Percentiles rank a stretch among this genome's conserved stretches.
These are phyloP conservation scores for Dromiciops gliroides DNA, from an alignment of 2,113 vertebrate species.

Conservation along the genomic window DNA sequence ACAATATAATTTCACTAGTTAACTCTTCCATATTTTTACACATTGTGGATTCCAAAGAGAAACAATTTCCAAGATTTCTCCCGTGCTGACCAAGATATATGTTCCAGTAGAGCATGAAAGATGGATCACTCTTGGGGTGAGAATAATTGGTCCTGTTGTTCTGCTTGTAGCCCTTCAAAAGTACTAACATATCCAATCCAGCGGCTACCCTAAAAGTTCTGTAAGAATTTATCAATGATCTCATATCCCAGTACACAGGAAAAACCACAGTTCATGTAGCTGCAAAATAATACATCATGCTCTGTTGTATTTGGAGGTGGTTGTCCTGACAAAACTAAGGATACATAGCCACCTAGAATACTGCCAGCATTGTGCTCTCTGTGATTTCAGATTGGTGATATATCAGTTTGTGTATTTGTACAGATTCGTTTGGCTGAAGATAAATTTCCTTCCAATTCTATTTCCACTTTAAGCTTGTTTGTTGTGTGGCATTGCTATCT, in stretches of 20 bases:
- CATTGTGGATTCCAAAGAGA: background rate
- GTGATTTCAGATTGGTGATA: background rate
- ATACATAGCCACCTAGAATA: background rate
- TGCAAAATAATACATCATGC: background rate
- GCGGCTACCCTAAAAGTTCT: background rate
- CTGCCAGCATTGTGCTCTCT: background rate
- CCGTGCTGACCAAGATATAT: background rate
- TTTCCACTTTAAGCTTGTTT: background rate
- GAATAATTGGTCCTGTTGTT: constrained; percentile 1
- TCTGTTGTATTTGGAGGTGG: background rate
- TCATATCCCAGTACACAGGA: background rate
- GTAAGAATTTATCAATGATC: background rate
- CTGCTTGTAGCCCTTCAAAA: constrained; percentile 21
- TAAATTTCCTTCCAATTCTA: background rate
- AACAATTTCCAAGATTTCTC: background rate
- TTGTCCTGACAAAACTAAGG: background rate
- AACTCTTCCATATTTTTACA: background rate
- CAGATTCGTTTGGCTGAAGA: background rate
- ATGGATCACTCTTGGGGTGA: background rate
- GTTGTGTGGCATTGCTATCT: background rate
- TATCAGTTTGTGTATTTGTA: background rate
- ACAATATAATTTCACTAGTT: background rate
- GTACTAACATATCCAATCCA: background rate
- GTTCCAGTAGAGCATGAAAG: constrained; percentile 25
- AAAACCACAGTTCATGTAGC: background rate